Percentiles rank a stretch among this genome's conserved stretches.
These are phyloP conservation scores for Naja naja DNA, from an alignment of 2,113 vertebrate species.

Conservation along the genomic window DNA sequence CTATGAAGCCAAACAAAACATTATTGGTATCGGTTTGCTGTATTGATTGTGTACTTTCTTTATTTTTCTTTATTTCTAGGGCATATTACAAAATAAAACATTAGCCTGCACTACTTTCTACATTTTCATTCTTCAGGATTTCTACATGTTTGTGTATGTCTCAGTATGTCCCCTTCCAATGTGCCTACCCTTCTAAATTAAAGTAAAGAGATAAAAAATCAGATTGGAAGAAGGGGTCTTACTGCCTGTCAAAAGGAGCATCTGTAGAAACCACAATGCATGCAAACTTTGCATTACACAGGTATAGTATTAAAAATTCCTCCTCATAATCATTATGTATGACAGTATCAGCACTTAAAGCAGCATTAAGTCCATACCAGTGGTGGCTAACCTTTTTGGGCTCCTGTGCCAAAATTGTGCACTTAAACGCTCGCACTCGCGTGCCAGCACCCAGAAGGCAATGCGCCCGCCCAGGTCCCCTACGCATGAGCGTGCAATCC, in stretches of 20 bases:
- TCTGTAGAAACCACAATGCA: neutral
- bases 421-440: too few species aligned
- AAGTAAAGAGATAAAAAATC: neutral
- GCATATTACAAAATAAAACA: neutral
- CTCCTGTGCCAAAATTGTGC: too few species aligned
- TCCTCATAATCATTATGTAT: neutral
- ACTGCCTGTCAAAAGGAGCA: neutral
- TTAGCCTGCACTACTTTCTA: neutral
- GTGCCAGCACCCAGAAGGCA: too few species aligned
- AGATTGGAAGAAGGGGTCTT: neutral
- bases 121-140: neutral
- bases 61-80: neutral
- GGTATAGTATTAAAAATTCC: neutral
- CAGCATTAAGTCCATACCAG: neutral
- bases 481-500: too few species aligned
- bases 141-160: neutral
- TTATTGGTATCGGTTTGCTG: neutral
- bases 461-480: too few species aligned
- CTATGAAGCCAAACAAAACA: neutral
- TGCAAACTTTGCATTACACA: neutral
- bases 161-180: neutral
- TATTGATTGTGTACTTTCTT: neutral
- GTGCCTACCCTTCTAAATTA: neutral
- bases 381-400: too few species aligned
- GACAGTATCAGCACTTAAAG: neutral